Evolutionary conservation across 2,113 vertebrate genomes (phyloP).

Genomic region (Dipodomys stephensi): DNA sequence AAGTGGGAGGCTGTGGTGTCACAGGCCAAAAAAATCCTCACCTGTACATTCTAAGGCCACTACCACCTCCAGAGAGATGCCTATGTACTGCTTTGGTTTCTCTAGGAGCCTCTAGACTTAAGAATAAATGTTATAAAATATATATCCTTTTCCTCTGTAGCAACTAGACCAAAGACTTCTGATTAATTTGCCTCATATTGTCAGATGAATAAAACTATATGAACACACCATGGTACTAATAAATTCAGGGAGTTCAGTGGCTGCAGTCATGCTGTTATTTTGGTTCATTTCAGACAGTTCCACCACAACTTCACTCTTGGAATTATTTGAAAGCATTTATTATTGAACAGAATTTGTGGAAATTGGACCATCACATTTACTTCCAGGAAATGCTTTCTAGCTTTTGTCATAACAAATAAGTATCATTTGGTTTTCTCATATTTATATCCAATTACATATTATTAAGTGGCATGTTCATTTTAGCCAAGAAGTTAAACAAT

Average conservation of each 20-base stretch:
- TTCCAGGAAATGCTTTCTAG: not conserved
- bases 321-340: constrained; percentile 29
- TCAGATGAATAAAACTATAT: not conserved
- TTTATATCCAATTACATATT: not conserved
- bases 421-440: not conserved
- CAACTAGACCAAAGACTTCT: not conserved
- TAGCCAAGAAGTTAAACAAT: not conserved
- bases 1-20: not conserved
- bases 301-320: constrained; percentile 19
- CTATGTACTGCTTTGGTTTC: not conserved
- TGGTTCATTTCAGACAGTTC: not conserved
- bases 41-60: too few species aligned
- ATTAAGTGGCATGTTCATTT: not conserved
- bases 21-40: not conserved
- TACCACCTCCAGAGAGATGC: not conserved
- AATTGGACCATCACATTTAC: not conserved
- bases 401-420: not conserved
- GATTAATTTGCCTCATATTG: not conserved
- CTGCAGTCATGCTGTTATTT: not conserved
- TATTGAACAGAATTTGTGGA: not conserved
- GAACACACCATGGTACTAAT: not conserved
- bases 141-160: not conserved
- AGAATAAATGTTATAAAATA: not conserved
- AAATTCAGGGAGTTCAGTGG: not conserved
- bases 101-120: not conserved